Conservation (phyloP, 2,797 vertebrate species). For the Chromobotia macracanthus region DNA sequence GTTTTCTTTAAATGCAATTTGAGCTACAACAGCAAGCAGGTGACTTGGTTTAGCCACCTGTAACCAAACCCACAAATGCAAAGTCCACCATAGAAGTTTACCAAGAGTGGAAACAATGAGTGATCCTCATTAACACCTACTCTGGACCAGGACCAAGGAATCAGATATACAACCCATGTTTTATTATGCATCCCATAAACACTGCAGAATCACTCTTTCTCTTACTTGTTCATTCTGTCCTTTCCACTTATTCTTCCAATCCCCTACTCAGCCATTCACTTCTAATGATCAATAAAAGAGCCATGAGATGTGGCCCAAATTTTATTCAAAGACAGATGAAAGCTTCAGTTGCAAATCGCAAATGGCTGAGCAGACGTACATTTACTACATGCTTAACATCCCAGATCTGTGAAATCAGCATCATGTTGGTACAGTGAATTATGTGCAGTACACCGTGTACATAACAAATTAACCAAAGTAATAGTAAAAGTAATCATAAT, state of each 20-base stretch:
- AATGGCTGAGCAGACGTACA: constrained; percentile 58
- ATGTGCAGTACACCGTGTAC: constrained; percentile 40
- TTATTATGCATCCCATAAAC: not conserved
- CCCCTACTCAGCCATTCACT: constrained; percentile 29
- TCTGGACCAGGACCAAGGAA: not conserved
- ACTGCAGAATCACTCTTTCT: not conserved
- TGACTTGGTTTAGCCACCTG: not conserved
- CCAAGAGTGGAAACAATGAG: not conserved
- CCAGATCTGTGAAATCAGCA: constrained; percentile 66
- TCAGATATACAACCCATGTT: not conserved
- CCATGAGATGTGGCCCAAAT: constrained; percentile 58
- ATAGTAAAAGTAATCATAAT: no score
- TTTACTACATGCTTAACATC: constrained; percentile 63
- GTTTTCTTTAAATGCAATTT: not conserved
- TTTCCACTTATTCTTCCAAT: constrained; percentile 48
- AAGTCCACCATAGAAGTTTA: not conserved
- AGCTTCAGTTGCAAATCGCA: constrained; percentile 64
- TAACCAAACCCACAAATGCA: constrained; percentile 5
- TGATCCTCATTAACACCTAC: not conserved
- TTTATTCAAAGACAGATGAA: constrained; percentile 66
- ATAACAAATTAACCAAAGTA: constrained; percentile 14
- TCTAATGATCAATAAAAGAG: constrained; percentile 67
- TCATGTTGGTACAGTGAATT: constrained; percentile 28
- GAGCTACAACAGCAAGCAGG: not conserved
- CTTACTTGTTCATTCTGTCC: not conserved